These are phyloP conservation scores for Andinoacara biseriatus DNA, from an alignment of 2,113 vertebrate species.

Conservation along the genomic window DNA sequence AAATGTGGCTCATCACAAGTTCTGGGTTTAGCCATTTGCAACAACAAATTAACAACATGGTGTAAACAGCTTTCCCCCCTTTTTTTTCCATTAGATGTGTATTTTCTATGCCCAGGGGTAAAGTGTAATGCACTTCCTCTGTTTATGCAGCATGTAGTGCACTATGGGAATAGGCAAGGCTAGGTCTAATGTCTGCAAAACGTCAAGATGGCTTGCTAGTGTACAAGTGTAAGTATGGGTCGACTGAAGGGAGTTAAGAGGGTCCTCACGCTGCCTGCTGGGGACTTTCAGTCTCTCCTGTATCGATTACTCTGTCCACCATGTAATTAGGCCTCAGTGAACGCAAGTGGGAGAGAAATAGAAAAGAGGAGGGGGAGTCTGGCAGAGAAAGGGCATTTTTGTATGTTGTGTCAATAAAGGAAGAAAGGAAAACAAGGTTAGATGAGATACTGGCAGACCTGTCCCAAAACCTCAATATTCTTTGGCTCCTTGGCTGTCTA, in stretches of 20 bases:
- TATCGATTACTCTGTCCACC: conserved; percentile 78
- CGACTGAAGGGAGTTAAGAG: conserved; percentile 51
- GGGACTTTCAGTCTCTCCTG: conserved; percentile 73
- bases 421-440: conserved; percentile 65
- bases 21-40: conserved; percentile 12
- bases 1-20: conserved; percentile 1
- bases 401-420: conserved; percentile 70
- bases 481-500: conserved; percentile 26
- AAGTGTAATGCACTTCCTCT: conserved; percentile 65
- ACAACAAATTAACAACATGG: conserved; percentile 14
- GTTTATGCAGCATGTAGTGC: conserved; percentile 41
- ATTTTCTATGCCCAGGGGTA: conserved; percentile 6
- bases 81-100: conserved; percentile 9
- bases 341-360: conserved; percentile 61
- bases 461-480: conserved; percentile 53
- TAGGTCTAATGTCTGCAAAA: conserved; percentile 65
- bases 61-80: not conserved
- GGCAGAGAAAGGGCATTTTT: conserved; percentile 60
- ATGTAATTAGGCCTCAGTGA: conserved; percentile 77
- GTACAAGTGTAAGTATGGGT: conserved; percentile 59
- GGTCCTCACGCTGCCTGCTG: conserved; percentile 66
- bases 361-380: conserved; percentile 40
- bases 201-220: conserved; percentile 69
- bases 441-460: conserved; percentile 52
- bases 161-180: conserved; percentile 34